Conservation (phyloP, 2,113 vertebrate species). For the Columbina picui region DNA sequence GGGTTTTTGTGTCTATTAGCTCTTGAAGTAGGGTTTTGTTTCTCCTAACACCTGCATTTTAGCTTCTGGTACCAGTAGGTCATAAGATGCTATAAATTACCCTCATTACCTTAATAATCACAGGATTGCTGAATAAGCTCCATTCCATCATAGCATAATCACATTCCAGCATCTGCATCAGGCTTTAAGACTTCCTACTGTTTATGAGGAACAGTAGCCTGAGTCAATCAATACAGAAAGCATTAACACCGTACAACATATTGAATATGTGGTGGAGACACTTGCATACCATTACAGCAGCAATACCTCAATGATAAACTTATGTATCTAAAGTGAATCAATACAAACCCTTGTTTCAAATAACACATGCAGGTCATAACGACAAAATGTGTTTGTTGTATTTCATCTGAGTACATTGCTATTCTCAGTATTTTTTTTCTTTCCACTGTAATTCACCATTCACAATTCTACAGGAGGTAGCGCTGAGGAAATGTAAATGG, state of each 20-base stretch:
- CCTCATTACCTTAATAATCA: conserved; percentile 47
- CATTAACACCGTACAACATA: neutral
- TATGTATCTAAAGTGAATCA: conserved; percentile 6
- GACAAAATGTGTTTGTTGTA: neutral
- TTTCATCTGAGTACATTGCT: neutral
- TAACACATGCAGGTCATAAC: neutral
- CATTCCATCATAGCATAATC: conserved; percentile 44
- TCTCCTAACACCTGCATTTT: conserved; percentile 11
- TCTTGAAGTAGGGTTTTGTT: conserved; percentile 6
- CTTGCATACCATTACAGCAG: neutral
- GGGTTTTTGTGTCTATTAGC: neutral
- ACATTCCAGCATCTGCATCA: conserved; percentile 39
- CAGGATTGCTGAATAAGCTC: conserved; percentile 41
- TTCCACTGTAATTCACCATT: neutral
- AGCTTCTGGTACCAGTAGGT: conserved; percentile 15
- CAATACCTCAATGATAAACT: neutral
- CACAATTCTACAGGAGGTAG: neutral
- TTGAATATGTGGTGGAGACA: neutral
- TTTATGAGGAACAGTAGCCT: neutral
- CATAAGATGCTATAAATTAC: conserved; percentile 46
- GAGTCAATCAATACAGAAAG: conserved; percentile 30
- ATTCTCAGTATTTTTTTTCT: neutral
- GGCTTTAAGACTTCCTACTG: conserved; percentile 44
- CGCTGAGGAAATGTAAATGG: neutral
- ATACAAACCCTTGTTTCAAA: conserved; percentile 12